Evolutionary conservation across 2,888 invertebrate species (phyloP), one percentile per base, ranked within the genome.

Genomic region (Oscheius sp.): DNA sequence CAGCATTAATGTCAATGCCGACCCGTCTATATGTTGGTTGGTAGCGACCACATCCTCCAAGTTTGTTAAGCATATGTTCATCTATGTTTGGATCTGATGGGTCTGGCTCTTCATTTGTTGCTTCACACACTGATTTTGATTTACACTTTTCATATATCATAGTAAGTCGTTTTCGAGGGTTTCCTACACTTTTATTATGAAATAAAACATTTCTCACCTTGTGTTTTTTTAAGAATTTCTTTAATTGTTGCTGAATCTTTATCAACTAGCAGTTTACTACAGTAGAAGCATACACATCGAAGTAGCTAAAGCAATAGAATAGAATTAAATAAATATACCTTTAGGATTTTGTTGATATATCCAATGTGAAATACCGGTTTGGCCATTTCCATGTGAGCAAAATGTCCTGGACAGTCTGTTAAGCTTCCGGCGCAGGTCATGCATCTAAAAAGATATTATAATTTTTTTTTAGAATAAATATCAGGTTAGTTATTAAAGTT

Each of bases 321-420:
- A 37, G n/a, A 17, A 6, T 46, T 25, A 75, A 6, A 1, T 73
- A 31, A 65, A 0, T 69, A 25, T 39, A 85, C 82, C 89, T 98
- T 99, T 76, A 98, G 94, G 0, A 93, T 93, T 89, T 98, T 98
- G 37, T 95, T 94, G 63, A 99, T 90, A 86, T 97, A 99, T 39
- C 96, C 97, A 87, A 96, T 93, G 87, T 99, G 97, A 88, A 94
- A 98, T 0, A 99, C 98, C 23, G 98, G 98, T 88, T 98, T 98
- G 0, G 96, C 93, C 78, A 99, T 89, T 88, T 98, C 96, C 84
- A 99, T 93, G 88, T 99, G 98, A 3, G 96, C 98, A 89, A 98
- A 99, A 88, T 99, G 98, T 1, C 98, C 98, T 2, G 98, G 96
- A 87, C 98, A 99, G 88, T 97, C 96, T 0, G 95, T 93, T 93